These are phyloP conservation scores for Budorcas taxicolor DNA, from an alignment of 2,113 vertebrate species.

Conservation along the genomic window DNA sequence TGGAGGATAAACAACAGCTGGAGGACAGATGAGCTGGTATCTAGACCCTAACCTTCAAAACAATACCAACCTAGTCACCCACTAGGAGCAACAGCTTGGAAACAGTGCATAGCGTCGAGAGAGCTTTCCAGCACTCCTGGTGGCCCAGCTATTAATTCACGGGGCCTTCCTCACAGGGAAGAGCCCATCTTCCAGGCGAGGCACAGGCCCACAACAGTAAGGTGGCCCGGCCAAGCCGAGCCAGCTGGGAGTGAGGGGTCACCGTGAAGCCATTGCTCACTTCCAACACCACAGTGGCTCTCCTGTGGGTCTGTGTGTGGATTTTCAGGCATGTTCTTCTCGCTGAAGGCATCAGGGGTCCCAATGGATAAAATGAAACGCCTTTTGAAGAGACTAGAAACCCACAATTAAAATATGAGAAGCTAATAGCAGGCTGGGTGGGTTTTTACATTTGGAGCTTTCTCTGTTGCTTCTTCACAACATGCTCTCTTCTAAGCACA, in stretches of 20 bases:
- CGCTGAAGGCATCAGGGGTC: not conserved
- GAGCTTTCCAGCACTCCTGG: not conserved
- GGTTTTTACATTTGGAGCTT: not conserved
- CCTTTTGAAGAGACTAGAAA: conserved; percentile 14
- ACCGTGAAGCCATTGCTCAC: not conserved
- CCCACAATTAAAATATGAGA: not conserved
- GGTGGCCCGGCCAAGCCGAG: not conserved
- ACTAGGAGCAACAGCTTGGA: not conserved
- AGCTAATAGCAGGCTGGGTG: not conserved
- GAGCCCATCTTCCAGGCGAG: not conserved
- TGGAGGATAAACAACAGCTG: conserved; percentile 57
- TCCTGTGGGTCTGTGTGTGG: rapidly evolving
- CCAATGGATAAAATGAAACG: not conserved
- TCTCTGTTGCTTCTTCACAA: not conserved
- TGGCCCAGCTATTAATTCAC: not conserved
- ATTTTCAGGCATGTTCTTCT: not conserved
- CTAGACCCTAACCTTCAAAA: conserved; percentile 38
- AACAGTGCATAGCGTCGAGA: not conserved
- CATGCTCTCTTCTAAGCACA: not conserved
- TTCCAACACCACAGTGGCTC: not conserved
- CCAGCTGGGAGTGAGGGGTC: not conserved
- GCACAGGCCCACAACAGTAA: not conserved
- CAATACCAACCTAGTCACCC: conserved; percentile 24
- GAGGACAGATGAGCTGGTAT: conserved; percentile 43
- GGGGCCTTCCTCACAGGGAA: not conserved